Percentiles rank a stretch among this genome's conserved stretches.
Conservation (phyloP, 1,140 invertebrate species). For the Lineus longissimus region DNA sequence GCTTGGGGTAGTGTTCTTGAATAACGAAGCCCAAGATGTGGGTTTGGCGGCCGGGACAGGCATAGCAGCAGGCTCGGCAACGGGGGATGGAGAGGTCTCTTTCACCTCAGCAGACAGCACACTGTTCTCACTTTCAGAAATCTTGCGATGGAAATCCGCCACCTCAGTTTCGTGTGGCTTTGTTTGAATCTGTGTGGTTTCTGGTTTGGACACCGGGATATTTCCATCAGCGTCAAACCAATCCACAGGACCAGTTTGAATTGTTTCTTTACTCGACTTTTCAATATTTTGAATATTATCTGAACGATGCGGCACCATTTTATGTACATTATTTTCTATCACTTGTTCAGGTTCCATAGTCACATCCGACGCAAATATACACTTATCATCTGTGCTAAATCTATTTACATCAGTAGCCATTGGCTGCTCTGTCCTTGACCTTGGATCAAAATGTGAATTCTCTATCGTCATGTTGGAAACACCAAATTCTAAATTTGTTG, state of each 20-base stretch:
- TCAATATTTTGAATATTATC: too few species aligned
- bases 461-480: neutral
- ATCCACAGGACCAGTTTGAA: too few species aligned
- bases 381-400: too few species aligned
- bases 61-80: neutral
- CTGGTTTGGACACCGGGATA: too few species aligned
- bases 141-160: neutral
- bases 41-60: neutral
- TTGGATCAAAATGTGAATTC: neutral
- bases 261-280: too few species aligned
- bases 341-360: too few species aligned
- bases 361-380: too few species aligned
- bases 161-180: neutral
- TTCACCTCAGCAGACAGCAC: too few species aligned
- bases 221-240: neutral
- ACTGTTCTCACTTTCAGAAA: neutral
- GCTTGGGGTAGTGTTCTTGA: neutral
- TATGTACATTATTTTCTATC: too few species aligned
- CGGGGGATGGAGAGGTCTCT: neutral
- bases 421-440: too few species aligned
- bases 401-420: too few species aligned
- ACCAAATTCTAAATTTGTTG: neutral
- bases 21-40: conserved; percentile 1
- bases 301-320: too few species aligned
- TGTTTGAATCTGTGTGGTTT: neutral